Percentiles rank a stretch among this genome's conserved stretches.
Evolutionary conservation across 2,888 invertebrate species (phyloP).

Genomic region (Cosmia trapezina): DNA sequence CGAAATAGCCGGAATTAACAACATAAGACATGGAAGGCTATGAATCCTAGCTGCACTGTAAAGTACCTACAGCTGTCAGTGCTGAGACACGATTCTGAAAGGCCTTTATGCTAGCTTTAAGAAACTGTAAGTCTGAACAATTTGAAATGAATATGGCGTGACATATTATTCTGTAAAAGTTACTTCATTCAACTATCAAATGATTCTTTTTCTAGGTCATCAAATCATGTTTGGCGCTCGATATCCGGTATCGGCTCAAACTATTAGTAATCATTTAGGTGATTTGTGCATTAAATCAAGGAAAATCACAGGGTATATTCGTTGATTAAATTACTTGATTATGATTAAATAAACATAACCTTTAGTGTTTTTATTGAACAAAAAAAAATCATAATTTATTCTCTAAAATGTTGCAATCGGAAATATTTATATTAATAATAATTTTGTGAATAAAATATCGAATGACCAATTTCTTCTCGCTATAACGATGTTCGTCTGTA

Average conservation of each 20-base stretch:
- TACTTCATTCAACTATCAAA: slow-evolving; percentile 8
- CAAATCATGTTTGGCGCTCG: slow-evolving; percentile 5
- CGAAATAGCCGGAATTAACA: background rate
- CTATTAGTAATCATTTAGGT: slow-evolving; percentile 11
- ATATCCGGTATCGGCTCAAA: slow-evolving; percentile 5
- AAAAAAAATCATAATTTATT: slow-evolving; percentile 17
- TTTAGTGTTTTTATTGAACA: slow-evolving; percentile 40
- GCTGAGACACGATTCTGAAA: background rate
- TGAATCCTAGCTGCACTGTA: background rate
- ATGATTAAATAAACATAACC: slow-evolving; percentile 18
- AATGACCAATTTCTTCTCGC: slow-evolving; percentile 48
- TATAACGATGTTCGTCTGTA: slow-evolving; percentile 32
- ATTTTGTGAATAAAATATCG: slow-evolving; percentile 36
- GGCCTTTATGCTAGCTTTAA: background rate
- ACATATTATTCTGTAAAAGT: slow-evolving; percentile 31
- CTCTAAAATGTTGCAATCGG: slow-evolving; percentile 15
- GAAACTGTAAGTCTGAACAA: background rate
- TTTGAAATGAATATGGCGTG: background rate
- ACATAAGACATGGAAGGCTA: background rate
- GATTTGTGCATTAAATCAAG: slow-evolving; percentile 50
- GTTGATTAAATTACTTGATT: slow-evolving; percentile 29
- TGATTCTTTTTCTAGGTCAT: background rate
- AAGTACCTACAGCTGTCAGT: background rate
- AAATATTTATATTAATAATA: slow-evolving; percentile 6
- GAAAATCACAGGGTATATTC: slow-evolving; percentile 52